Evolutionary conservation across 1,140 invertebrate species (phyloP).

Genomic region (Scaptomyza graminum): DNA sequence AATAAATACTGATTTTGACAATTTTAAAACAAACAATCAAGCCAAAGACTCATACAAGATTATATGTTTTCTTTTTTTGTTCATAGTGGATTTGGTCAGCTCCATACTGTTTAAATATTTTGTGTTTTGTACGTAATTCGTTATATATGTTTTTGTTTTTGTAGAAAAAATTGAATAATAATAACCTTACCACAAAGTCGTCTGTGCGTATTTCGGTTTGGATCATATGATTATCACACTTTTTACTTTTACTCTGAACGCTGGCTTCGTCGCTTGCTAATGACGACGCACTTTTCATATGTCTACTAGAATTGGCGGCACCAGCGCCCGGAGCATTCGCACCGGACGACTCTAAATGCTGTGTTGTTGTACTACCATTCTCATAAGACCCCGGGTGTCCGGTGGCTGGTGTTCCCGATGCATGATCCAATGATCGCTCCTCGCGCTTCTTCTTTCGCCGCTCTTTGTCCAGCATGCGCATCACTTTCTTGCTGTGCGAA

Average conservation of each 20-base stretch:
- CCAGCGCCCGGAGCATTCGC: constrained; percentile 45
- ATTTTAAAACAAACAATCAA: constrained; percentile 7
- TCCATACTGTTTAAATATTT: constrained; percentile 39
- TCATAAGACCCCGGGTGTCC: constrained; percentile 38
- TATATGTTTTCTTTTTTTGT: background rate
- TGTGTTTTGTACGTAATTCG: constrained; percentile 56
- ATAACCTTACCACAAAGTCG: constrained; percentile 84
- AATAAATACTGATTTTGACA: constrained; percentile 1
- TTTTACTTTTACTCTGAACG: constrained; percentile 83
- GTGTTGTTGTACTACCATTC: constrained; percentile 74
- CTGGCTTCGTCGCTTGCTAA: constrained; percentile 35
- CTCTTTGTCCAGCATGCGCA: constrained; percentile 94
- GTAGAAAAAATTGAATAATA: constrained; percentile 83
- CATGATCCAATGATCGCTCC: constrained; percentile 66
- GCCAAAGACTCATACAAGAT: constrained; percentile 33
- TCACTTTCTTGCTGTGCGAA: constrained; percentile 94
- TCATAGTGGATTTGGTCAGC: constrained; percentile 4
- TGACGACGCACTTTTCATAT: constrained; percentile 37
- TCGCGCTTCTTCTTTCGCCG: constrained; percentile 88
- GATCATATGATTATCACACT: constrained; percentile 83
- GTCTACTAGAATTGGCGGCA: constrained; percentile 42
- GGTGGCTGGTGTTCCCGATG: constrained; percentile 13
- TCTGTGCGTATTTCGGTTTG: constrained; percentile 84
- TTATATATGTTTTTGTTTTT: constrained; percentile 52
- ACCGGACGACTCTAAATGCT: constrained; percentile 70